Conservation (phyloP, 2,113 vertebrate genomes). For the Thinocorus orbignyianus region DNA sequence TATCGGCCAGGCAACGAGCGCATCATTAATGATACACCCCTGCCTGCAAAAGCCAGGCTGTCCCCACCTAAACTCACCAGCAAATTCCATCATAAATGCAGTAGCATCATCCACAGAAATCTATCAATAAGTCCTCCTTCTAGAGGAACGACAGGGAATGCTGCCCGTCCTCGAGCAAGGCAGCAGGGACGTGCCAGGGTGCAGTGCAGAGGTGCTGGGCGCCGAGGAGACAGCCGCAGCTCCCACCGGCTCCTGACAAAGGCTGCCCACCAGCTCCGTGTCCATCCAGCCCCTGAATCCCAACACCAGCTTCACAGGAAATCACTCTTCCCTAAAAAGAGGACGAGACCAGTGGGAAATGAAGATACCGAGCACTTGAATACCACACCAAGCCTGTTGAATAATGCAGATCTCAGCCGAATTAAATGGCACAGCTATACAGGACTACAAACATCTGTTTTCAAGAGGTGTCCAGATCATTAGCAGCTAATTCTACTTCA, state of each 20-base stretch:
- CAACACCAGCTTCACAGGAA: neutral
- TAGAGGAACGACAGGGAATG: neutral
- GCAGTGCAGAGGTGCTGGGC: neutral
- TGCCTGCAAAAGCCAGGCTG: neutral
- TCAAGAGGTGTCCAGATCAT: conserved; percentile 30
- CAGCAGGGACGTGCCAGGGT: neutral
- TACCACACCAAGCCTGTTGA: neutral
- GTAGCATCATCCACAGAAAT: neutral
- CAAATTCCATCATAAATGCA: neutral
- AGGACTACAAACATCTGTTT: conserved; percentile 19
- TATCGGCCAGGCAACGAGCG: neutral
- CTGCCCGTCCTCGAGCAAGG: too few relatives aligned
- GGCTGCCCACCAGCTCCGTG: fast-evolving
- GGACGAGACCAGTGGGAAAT: neutral
- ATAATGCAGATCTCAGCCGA: neutral
- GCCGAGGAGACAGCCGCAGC: neutral
- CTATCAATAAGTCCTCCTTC: neutral
- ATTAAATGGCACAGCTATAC: neutral
- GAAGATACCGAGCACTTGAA: neutral
- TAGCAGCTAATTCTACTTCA: conserved; percentile 45
- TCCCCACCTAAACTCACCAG: neutral
- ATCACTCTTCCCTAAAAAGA: neutral
- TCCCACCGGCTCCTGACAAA: neutral
- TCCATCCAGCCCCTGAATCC: neutral
- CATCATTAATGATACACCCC: neutral